Evolutionary conservation across 2,113 vertebrate species (phyloP).

Genomic region (Pseudorectes ferrugineus): DNA sequence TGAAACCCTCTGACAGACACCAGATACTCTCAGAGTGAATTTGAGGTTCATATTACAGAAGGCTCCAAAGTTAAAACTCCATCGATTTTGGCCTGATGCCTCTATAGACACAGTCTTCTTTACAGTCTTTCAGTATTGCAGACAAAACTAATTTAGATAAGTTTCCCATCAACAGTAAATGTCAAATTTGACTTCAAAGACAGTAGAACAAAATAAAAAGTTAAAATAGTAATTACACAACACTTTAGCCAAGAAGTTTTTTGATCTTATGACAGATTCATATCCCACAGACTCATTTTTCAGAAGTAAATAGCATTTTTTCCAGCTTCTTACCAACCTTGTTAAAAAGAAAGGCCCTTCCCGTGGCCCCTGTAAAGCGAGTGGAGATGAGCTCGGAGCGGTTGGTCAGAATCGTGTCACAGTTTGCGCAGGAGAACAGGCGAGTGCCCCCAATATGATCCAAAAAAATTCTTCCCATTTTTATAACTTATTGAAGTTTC

Average conservation of each 20-base stretch:
- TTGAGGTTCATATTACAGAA: neutral
- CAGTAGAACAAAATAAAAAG: neutral
- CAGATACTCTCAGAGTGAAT: neutral
- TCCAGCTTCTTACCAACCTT: conserved; percentile 77
- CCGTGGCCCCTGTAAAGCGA: conserved; percentile 95
- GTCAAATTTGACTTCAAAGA: neutral
- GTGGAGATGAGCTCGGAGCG: conserved; percentile 96
- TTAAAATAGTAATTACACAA: neutral
- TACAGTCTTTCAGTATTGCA: neutral
- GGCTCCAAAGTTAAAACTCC: neutral
- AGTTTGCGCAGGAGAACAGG: conserved; percentile 97
- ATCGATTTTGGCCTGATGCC: neutral
- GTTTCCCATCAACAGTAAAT: neutral
- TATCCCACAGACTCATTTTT: neutral
- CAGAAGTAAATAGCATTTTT: neutral
- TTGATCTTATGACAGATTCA: neutral
- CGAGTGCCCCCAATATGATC: conserved; percentile 98
- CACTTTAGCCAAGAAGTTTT: neutral
- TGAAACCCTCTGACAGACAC: neutral
- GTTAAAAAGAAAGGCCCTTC: conserved; percentile 96
- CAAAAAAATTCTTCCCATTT: conserved; percentile 96
- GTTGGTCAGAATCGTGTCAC: conserved; percentile 96
- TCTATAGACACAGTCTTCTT: neutral
- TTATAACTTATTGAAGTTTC: conserved; percentile 6
- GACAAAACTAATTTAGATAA: neutral